Base-by-base conservation (phyloP, 2,797 vertebrate species). In the Sebastes kiyomatsui region DNA sequence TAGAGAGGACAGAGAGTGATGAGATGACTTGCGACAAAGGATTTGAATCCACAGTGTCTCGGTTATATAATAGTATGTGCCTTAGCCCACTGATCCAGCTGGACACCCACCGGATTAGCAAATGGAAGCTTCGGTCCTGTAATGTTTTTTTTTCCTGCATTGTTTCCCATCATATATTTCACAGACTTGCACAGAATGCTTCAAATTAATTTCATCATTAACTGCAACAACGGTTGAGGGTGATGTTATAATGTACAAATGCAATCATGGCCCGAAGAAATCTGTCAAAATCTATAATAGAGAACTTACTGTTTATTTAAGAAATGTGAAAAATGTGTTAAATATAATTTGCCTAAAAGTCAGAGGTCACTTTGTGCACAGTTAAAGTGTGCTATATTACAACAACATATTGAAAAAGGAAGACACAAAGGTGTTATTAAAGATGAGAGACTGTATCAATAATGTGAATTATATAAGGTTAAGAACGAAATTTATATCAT, bases 61-160 rank as follows among this genome's bases (percentile, higher is more conserved):
- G 0, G 83, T 93, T 91, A 88, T 82, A 84, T 92, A 93, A 93
- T 18, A 64, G 75, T 56, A 67, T 79, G 87, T 75, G 75, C 79
- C 80, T 90, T 75, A 82, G 68, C 80, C 69, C 72, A 83, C 82
- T 82, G 88, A 85, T 87, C 82, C 86, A 88, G 84, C 86, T 87
- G 90, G 80, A 88, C 64, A 60, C 30, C 56, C 9, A 60, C 10
- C 71, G 86, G 86, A 88, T 90, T 88, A 86, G 55, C 52, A 88
- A 82, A 86, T 76, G 75, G 67, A 85, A 82, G 78, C 73, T 32
- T 82, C 55, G 3, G 77, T 49, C 42, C 28, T 65, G 28, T 72
- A 66, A 80, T 49, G 65, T 23, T 30, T 42, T 27, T 28, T 89
- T 80, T n/a, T 32, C 11, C 30, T 54, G 20, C 52, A 58, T 79